Evolutionary conservation across 2,888 invertebrate species (phyloP), one percentile per base, ranked within the genome.

Genomic region (Andrena hattorfiana): DNA sequence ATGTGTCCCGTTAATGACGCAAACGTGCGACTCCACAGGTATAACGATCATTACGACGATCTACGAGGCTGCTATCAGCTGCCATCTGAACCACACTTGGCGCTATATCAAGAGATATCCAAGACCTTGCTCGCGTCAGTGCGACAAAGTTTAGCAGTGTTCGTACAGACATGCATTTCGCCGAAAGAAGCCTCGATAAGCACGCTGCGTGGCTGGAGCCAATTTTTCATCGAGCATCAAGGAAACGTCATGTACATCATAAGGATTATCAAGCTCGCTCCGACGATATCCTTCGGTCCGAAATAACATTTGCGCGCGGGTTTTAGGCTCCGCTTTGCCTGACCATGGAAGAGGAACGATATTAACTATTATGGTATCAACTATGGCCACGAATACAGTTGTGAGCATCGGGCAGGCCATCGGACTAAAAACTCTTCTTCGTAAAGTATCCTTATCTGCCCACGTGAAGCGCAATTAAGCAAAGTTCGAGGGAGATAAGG

Each of bases 221-320:
- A 80, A 82, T 79, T 82, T 74, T 82, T 80, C 81, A 79, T 35
- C 54, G 74, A 16, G 56, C 80, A 82, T 82, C 62, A 48, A 75
- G 81, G 74, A 82, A 82, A 70, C 70, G 62, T 78, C 68, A 10
- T 64, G 81, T 70, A 62, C 28, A 66, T 74, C 80, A 67, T 79
- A 74, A 74, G 32, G 16, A 49, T 60, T 70, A 79, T 74, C 69
- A 66, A 32, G 8, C 35, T 32, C 30, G 30, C 59, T 35, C 60
- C 66, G 74, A 60, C 35, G 42, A 35, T 67, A 60, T 62, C 42
- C 54, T 20, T 49, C 54, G 35, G 35, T n/a, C 35, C 35, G 4
- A 48, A 49, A 64, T 56, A 23, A 23, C 20, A 23, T 23, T 23
- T 23, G 23, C 23, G 23, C 48, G 7, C 42, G 51, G 42, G 4